These are phyloP conservation scores for Pogonophryne albipinna DNA, from an alignment of 2,797 vertebrate species.

Conservation along the genomic window DNA sequence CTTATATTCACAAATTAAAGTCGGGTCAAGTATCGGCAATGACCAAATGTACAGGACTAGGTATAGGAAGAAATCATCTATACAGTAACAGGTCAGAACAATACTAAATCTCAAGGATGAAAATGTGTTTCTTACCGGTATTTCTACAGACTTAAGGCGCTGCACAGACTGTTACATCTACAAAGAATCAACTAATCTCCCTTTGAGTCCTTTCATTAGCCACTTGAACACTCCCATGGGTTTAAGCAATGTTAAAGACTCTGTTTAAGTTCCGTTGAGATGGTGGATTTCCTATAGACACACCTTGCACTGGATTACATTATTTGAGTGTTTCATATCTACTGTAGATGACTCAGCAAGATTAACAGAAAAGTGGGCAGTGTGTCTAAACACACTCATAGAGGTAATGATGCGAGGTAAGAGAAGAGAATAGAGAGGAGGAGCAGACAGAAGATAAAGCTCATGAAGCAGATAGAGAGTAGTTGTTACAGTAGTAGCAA, in stretches of 20 bases:
- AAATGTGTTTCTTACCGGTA: constrained; percentile 10
- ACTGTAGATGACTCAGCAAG: constrained; percentile 27
- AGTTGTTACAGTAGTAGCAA: background rate
- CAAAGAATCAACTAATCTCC: constrained; percentile 49
- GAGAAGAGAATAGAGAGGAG: background rate
- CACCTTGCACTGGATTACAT: constrained; percentile 29
- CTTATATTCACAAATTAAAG: background rate
- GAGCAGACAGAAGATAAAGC: background rate
- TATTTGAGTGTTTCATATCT: constrained; percentile 29
- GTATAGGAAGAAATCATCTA: background rate
- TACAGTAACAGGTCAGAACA: background rate
- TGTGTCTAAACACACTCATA: constrained; percentile 13
- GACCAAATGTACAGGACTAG: background rate
- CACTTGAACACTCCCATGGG: constrained; percentile 41
- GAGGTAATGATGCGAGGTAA: background rate
- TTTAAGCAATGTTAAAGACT: constrained; percentile 21
- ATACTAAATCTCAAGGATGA: background rate
- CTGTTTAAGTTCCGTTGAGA: constrained; percentile 17
- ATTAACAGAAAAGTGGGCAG: constrained; percentile 30
- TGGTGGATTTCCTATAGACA: background rate
- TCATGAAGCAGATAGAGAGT: background rate
- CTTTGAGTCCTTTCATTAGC: constrained; percentile 38
- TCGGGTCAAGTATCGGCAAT: background rate
- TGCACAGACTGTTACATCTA: constrained; percentile 11
- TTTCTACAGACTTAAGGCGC: background rate